Conservation (phyloP, 2,888 invertebrate genomes). For the Coleophora flavipennella region DNA sequence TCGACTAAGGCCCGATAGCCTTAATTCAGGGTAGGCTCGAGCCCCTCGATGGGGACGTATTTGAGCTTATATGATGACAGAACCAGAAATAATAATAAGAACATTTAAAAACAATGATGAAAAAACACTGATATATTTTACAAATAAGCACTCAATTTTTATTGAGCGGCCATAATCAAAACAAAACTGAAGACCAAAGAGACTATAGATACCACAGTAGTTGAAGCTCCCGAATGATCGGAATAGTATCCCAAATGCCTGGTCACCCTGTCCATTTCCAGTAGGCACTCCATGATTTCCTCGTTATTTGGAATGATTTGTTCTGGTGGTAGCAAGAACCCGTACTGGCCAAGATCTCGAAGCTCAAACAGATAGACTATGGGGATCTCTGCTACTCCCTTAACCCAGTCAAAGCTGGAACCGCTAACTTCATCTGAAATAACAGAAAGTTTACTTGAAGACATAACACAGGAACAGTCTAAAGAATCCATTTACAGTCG, state of each 20-base stretch:
- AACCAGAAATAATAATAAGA: too few species aligned
- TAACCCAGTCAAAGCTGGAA: conserved; percentile 73
- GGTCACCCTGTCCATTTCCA: conserved; percentile 51
- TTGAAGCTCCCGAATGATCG: conserved; percentile 21
- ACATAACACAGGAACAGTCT: too few species aligned
- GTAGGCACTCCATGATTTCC: conserved; percentile 74
- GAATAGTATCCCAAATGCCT: conserved; percentile 38
- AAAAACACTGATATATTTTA: too few species aligned
- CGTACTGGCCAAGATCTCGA: conserved; percentile 68
- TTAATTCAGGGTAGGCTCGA: too few species aligned
- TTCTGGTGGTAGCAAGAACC: conserved; percentile 69
- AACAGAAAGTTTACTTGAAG: not conserved
- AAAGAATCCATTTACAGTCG: not conserved
- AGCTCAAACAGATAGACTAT: conserved; percentile 75
- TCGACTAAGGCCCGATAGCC: too few species aligned
- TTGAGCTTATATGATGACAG: too few species aligned
- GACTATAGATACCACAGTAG: too few species aligned
- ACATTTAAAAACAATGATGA: too few species aligned
- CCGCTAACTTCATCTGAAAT: conserved; percentile 66
- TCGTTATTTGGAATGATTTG: conserved; percentile 69
- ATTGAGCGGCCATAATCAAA: too few species aligned
- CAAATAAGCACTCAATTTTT: too few species aligned
- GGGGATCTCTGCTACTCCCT: conserved; percentile 58
- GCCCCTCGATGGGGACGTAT: too few species aligned
- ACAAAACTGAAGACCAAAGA: too few species aligned